phyloP scores from a whole-genome alignment of 2,888 invertebrate species.

The Drepanosiphum platanoidis region DNA sequence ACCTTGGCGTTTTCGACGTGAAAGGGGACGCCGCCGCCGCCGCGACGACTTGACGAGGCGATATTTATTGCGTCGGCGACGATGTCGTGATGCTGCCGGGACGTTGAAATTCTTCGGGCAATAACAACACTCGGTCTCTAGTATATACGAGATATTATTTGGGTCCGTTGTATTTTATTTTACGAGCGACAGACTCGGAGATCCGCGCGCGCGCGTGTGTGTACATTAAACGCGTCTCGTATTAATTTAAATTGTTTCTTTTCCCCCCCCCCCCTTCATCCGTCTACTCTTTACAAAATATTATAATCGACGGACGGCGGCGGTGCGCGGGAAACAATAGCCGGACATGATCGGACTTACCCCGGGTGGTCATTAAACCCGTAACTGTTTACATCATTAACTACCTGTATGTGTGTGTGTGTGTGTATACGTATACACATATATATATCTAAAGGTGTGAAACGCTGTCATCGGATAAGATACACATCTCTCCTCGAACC shows the following conservation, averaged over 20 bases:
- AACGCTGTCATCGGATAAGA: conserved; percentile 43
- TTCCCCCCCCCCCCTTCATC: not conserved
- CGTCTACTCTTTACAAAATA: not conserved
- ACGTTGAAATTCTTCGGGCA: conserved; percentile 7
- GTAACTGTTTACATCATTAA: conserved; percentile 56
- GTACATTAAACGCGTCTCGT: not conserved
- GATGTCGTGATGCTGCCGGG: too few species aligned
- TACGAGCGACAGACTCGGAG: not conserved
- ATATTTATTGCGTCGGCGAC: conserved; percentile 13
- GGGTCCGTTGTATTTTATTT: not conserved
- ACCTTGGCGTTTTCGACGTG: conserved; percentile 42
- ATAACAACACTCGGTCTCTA: not conserved
- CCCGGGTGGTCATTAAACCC: conserved; percentile 55
- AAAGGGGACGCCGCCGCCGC: not conserved
- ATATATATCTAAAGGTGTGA: conserved; percentile 52
- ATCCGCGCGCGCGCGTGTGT: conserved; percentile 5
- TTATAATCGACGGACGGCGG: not conserved
- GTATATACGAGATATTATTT: not conserved
- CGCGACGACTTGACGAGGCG: not conserved
- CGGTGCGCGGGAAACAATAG: conserved; percentile 41
- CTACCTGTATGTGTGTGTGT: too few species aligned
- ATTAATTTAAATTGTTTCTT: conserved; percentile 32
- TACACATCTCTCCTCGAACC: conserved; percentile 8
- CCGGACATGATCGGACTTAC: conserved; percentile 51
- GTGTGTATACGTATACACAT: too few species aligned